Evolutionary conservation across 2,888 invertebrate species (phyloP).

Genomic region (Ichneumoninae sp.): DNA sequence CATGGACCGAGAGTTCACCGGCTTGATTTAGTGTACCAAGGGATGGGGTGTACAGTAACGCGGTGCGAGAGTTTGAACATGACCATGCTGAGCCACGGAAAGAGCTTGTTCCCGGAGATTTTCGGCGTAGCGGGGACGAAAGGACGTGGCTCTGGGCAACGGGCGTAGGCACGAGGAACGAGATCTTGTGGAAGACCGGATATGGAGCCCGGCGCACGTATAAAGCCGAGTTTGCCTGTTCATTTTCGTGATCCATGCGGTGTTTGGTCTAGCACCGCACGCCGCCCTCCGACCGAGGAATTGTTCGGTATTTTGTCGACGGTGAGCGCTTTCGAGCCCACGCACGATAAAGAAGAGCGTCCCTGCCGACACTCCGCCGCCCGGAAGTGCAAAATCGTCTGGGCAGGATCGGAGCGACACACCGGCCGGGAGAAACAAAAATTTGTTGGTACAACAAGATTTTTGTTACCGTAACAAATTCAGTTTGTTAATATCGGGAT

Average conservation of each 20-base stretch:
- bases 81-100: constrained; percentile 74
- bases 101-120: constrained; percentile 79
- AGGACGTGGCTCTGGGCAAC: constrained; percentile 4
- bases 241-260: constrained; percentile 42
- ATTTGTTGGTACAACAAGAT: no score
- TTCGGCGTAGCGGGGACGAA: constrained; percentile 69
- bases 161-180: not conserved
- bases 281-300: constrained; percentile 63
- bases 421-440: no score
- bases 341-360: not conserved
- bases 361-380: constrained; percentile 2
- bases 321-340: not conserved
- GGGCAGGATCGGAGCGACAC: not conserved
- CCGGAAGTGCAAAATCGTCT: constrained; percentile 34
- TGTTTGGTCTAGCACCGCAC: constrained; percentile 10
- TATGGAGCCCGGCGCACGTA: not conserved
- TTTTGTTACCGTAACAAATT: no score
- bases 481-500: no score
- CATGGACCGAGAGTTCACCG: constrained; percentile 78
- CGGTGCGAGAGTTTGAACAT: constrained; percentile 27
- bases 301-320: constrained; percentile 65
- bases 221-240: not conserved
- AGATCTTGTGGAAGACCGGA: constrained; percentile 11
- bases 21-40: constrained; percentile 78
- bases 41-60: constrained; percentile 43